phyloP scores from a whole-genome alignment of 2,797 vertebrate species.

The Heliangelus exortis region DNA sequence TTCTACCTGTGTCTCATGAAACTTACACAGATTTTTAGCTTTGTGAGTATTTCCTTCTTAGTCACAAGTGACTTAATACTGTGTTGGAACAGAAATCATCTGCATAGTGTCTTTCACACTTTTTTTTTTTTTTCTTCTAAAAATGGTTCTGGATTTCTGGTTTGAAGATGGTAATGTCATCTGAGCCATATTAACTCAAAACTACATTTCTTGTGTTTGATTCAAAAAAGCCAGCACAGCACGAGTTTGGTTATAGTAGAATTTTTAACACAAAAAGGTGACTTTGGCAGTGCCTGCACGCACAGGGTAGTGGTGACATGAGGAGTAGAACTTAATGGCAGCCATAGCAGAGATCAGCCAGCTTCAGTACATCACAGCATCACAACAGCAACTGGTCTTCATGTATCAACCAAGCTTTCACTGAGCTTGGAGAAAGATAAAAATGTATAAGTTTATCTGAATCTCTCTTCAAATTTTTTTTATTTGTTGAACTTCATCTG shows the following conservation, averaged over 20 bases:
- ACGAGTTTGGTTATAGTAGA: not conserved
- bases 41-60: not conserved
- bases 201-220: not conserved
- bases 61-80: not conserved
- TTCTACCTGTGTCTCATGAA: not conserved
- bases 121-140: not conserved
- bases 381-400: not conserved
- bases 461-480: not conserved
- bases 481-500: not conserved
- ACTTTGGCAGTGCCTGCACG: not conserved
- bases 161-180: not conserved
- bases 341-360: not conserved
- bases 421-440: not conserved
- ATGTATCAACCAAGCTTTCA: not conserved
- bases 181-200: not conserved
- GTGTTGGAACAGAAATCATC: not conserved
- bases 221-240: not conserved
- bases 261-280: not conserved
- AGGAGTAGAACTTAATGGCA: not conserved
- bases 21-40: not conserved
- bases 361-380: too few relatives aligned
- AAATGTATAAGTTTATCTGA: not conserved
- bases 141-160: not conserved
- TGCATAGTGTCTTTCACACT: not conserved
- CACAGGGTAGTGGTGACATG: accelerated